These are phyloP conservation scores for Volucella inanis DNA, from an alignment of 2,888 invertebrate species.

Conservation along the genomic window DNA sequence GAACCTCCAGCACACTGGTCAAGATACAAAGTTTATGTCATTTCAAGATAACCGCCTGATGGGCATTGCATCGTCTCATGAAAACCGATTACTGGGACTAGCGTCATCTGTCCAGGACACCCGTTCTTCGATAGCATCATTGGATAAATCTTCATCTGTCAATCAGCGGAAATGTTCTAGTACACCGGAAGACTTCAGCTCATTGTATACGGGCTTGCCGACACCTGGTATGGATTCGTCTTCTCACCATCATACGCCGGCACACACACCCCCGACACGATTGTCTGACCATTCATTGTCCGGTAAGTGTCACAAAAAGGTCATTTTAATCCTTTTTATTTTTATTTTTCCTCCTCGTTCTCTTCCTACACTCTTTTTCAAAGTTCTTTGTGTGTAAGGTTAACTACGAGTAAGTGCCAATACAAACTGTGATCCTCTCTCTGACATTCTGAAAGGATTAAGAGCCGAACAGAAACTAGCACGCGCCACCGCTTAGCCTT, in stretches of 20 bases:
- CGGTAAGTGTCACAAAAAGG: conserved; percentile 83
- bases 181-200: conserved; percentile 94
- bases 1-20: conserved; percentile 83
- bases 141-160: conserved; percentile 84
- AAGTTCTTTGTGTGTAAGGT: background rate
- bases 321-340: conserved; percentile 75
- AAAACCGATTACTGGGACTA: conserved; percentile 82
- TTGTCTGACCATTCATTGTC: conserved; percentile 85
- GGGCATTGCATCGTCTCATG: conserved; percentile 82
- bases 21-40: conserved; percentile 84
- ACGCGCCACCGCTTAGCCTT: conserved; percentile 69
- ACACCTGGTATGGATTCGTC: conserved; percentile 84
- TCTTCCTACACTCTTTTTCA: background rate
- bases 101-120: conserved; percentile 84
- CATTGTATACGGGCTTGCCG: conserved; percentile 89
- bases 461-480: conserved; percentile 44
- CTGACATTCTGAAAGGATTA: conserved; percentile 43
- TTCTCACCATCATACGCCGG: conserved; percentile 86
- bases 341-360: conserved; percentile 12
- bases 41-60: conserved; percentile 83
- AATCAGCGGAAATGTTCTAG: conserved; percentile 90
- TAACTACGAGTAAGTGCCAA: conserved; percentile 13
- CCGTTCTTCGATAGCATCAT: conserved; percentile 83
- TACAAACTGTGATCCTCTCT: conserved; percentile 36
- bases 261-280: conserved; percentile 88